Conservation (phyloP, 2,113 vertebrate species). For the Podilymbus podiceps region DNA sequence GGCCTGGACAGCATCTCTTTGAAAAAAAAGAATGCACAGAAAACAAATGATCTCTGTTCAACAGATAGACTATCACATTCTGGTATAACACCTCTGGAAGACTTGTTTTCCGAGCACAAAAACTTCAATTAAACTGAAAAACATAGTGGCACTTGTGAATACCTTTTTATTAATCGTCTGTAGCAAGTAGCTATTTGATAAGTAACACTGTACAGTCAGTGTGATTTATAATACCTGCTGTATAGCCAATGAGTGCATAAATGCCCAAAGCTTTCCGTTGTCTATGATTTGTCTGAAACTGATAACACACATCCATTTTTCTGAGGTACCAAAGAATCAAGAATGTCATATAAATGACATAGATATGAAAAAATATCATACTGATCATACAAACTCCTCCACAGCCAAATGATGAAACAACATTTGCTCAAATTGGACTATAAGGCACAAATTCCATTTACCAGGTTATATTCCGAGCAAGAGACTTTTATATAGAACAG, state of each 20-base stretch:
- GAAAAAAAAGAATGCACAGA: not conserved
- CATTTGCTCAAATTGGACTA: not conserved
- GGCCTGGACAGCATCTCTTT: not conserved
- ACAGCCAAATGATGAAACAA: not conserved
- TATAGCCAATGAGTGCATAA: not conserved
- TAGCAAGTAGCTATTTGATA: not conserved
- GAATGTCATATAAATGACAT: not conserved
- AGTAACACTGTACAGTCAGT: not conserved
- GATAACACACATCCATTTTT: not conserved
- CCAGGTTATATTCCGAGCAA: not conserved
- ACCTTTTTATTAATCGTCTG: not conserved
- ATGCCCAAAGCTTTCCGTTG: not conserved
- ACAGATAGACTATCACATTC: not conserved
- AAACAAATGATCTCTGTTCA: constrained; percentile 16
- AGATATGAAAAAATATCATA: not conserved
- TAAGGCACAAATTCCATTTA: not conserved
- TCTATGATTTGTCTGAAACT: not conserved
- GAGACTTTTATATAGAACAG: not conserved
- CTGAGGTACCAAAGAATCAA: not conserved
- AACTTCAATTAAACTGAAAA: not conserved
- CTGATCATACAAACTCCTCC: not conserved
- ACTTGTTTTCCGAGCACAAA: not conserved
- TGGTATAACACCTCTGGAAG: not conserved
- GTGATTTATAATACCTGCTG: not conserved
- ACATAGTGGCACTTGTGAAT: not conserved